Base-by-base conservation (phyloP, 2,113 vertebrate genomes). In the Redunca redunca region DNA sequence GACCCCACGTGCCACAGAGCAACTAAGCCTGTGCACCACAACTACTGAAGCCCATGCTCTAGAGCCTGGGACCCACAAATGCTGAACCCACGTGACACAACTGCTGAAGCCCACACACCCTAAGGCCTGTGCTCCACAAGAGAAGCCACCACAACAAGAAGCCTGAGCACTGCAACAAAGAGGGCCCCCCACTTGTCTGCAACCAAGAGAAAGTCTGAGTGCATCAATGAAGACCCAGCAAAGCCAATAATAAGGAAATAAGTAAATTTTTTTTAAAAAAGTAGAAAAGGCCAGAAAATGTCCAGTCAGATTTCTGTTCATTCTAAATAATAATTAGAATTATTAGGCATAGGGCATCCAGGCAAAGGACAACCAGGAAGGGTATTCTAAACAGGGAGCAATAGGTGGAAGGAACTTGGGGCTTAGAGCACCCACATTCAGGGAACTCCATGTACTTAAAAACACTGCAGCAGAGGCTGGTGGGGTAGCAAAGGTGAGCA, bases 401-500 rank as follows among this genome's bases (percentile, higher is more conserved):
- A 2, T 5, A 40, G 4, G 4, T 43, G 4, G 48, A 16, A 67
- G 58, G 36, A 46, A 19, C n/a, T 6, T 4, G 19, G 43, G 57
- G 5, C 3, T 7, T 0, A 10, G 7, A n/a, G 2, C 11, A 25
- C 1, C 13, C 43, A 14, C 1, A 2, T 14, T 26, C 10, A 5
- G 26, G 64, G 25, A n/a, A 25, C 19, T 11, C 30, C 46, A 17
- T 1, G 12, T n/a, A 43, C 33, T 60, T 53, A 25, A 80, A 86
- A n/a, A 33, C 36, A 12, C 23, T 26, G 43, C 2, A n/a, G n/a
- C 28, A 7, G 11, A 7, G 0, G 8, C 58, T 40, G 19, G 5
- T 0, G 0, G 46, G 30, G 28, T 1, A 33, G n/a, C 2, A 28
- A 30, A 7, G 1, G 16, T 3, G 10, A 78, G n/a, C 52, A 30